These are phyloP conservation scores for Siderastrea radians DNA, from an alignment of 92 coral and sea anemone species.

Conservation along the genomic window DNA sequence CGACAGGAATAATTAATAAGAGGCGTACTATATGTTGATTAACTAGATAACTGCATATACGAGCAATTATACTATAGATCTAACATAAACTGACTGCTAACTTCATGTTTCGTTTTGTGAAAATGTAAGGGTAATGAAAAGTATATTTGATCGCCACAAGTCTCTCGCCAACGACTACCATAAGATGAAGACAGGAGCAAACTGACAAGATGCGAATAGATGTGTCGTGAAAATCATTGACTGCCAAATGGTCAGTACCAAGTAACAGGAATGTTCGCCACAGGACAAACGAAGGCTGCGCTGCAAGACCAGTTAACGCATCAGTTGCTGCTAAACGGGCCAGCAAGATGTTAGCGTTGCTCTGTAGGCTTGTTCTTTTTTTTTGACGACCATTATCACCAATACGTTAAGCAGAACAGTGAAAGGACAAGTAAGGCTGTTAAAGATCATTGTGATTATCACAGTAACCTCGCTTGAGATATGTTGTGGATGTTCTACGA, in stretches of 20 bases:
- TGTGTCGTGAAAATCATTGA: not conserved
- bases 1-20: not conserved
- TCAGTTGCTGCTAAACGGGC: slow-evolving; percentile 33
- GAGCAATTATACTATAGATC: not conserved
- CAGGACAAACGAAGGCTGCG: not conserved
- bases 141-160: not conserved
- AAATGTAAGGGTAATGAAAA: not conserved
- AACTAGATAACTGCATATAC: not conserved
- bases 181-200: slow-evolving; percentile 6
- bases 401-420: slow-evolving; percentile 22
- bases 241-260: no score
- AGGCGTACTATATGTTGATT: not conserved
- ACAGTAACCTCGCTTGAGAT: no score
- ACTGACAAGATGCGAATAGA: not conserved
- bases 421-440: slow-evolving; percentile 13
- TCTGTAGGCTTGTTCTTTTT: slow-evolving; percentile 18
- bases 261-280: not conserved
- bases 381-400: slow-evolving; percentile 19
- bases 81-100: not conserved
- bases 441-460: not conserved
- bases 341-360: no score
- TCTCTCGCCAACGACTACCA: not conserved
- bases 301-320: not conserved
- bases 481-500: no score
- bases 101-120: not conserved